These are phyloP conservation scores for Onthophagus taurus DNA, from an alignment of 1,140 invertebrate species.

Conservation along the genomic window DNA sequence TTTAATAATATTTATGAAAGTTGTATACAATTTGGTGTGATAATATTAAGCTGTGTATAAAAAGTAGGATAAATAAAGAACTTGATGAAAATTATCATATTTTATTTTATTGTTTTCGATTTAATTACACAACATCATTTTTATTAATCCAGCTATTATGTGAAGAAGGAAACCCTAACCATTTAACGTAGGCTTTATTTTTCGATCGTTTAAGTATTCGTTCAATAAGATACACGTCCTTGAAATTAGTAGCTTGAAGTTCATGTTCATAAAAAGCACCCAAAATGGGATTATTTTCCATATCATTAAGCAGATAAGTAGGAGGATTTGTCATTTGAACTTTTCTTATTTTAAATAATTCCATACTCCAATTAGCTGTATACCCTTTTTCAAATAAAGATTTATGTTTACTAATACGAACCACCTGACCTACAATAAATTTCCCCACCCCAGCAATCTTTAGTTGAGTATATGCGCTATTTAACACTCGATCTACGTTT, in stretches of 20 bases:
- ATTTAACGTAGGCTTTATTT: conserved; percentile 30
- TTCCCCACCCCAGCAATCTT: conserved; percentile 6
- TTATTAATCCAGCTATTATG: conserved; percentile 16
- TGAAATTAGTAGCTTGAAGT: conserved; percentile 23
- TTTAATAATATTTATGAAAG: too few relatives aligned
- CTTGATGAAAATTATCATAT: too few relatives aligned
- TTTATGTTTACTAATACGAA: conserved; percentile 20
- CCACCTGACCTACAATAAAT: conserved; percentile 16
- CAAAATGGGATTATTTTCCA: conserved; percentile 15
- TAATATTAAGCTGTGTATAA: too few relatives aligned
- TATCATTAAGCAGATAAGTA: conserved; percentile 23
- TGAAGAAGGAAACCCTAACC: conserved; percentile 23
- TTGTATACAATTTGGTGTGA: too few relatives aligned
- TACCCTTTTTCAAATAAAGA: conserved; percentile 31
- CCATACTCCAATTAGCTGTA: conserved; percentile 27
- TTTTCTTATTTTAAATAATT: conserved; percentile 29
- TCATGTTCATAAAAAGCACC: conserved; percentile 31
- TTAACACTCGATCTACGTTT: conserved; percentile 8
- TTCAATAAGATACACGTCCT: conserved; percentile 31
- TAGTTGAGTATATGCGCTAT: conserved; percentile 9
- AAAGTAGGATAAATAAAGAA: too few relatives aligned
- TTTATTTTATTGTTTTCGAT: too few relatives aligned
- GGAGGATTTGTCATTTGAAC: conserved; percentile 23
- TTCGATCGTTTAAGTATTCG: conserved; percentile 27
- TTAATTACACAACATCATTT: too few relatives aligned